Evolutionary conservation across 2,797 vertebrate genomes (phyloP).

Genomic region (Pangasius krempfi): DNA sequence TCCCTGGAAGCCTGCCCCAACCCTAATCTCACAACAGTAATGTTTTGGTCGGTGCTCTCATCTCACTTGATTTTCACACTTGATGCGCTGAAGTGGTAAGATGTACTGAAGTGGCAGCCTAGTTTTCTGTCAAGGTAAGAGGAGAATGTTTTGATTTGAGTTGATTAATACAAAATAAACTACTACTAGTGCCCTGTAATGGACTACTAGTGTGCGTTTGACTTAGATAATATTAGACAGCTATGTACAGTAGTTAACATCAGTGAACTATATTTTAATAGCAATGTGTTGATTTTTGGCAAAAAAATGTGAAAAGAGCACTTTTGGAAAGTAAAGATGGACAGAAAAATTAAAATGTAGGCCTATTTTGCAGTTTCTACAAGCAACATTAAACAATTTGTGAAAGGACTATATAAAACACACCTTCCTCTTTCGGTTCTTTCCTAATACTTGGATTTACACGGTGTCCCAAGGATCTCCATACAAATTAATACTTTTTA

Average conservation of each 20-base stretch:
- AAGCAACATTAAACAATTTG: not conserved
- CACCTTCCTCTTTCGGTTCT: too few relatives aligned
- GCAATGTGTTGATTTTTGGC: not conserved
- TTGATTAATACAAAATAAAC: not conserved
- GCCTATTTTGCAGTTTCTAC: not conserved
- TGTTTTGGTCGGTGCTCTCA: not conserved
- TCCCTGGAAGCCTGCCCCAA: not conserved
- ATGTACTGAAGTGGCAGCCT: not conserved
- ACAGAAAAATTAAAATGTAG: not conserved
- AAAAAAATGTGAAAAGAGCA: not conserved
- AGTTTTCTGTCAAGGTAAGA: not conserved
- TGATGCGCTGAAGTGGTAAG: not conserved
- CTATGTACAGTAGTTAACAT: not conserved
- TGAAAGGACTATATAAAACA: not conserved
- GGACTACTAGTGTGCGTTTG: not conserved
- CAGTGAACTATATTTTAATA: not conserved
- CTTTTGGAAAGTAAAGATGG: not conserved
- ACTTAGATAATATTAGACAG: not conserved
- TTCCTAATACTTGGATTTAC: too few relatives aligned
- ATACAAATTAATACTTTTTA: too few relatives aligned
- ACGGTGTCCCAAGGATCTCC: too few relatives aligned
- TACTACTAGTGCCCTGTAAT: not conserved
- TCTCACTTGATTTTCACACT: not conserved
- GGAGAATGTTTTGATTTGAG: not conserved
- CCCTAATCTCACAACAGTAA: not conserved